Evolutionary conservation across 2,888 invertebrate genomes (phyloP).

Genomic region (Stenchaetothrips biformis): DNA sequence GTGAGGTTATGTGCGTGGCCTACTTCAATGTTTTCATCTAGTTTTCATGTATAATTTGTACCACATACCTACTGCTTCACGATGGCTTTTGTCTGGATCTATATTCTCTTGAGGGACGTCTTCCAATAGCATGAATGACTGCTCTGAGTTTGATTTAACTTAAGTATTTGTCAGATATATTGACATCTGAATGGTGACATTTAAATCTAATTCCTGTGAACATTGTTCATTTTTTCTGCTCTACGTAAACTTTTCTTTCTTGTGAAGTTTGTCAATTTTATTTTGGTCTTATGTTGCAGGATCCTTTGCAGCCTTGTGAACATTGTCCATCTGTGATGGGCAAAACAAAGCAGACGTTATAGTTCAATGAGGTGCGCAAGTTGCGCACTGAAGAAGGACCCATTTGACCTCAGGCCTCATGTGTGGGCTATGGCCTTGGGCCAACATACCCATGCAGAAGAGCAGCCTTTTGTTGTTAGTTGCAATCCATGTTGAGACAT

Average conservation of each 20-base stretch:
- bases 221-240: neutral
- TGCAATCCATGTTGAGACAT: slow-evolving; percentile 24
- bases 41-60: no score
- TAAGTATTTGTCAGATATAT: neutral
- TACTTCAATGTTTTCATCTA: slow-evolving; percentile 18
- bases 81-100: no score
- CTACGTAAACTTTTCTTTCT: neutral
- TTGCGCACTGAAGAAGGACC: neutral
- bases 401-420: slow-evolving; percentile 4
- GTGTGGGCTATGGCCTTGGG: slow-evolving; percentile 19
- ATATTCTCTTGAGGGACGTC: no score
- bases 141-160: neutral
- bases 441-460: neutral
- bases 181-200: neutral
- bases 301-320: neutral
- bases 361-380: slow-evolving; percentile 11
- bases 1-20: slow-evolving; percentile 22
- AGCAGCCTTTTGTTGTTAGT: slow-evolving; percentile 3
- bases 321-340: slow-evolving; percentile 13
- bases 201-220: neutral
- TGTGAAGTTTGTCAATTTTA: neutral
- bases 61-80: no score
- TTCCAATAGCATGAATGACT: neutral
- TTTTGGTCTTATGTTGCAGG: neutral
- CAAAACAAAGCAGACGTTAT: slow-evolving; percentile 3